Percentiles rank a stretch among this genome's conserved stretches.
Evolutionary conservation across 2,113 vertebrate genomes (phyloP).

Genomic region (Grallaria varia): DNA sequence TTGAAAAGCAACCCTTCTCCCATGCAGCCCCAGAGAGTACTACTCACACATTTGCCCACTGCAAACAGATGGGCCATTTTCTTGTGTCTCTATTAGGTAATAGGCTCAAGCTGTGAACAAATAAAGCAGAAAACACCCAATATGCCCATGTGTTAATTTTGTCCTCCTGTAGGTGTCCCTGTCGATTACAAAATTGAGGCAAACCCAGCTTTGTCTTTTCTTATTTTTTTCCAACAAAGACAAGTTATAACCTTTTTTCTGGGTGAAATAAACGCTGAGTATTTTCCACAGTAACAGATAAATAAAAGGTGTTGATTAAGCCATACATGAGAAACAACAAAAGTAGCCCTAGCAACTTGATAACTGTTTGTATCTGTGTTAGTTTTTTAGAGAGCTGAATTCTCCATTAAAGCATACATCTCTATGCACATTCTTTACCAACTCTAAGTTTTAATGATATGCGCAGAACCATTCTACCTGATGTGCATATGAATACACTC

Average conservation of each 20-base stretch:
- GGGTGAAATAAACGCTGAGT: not conserved
- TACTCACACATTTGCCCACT: conserved; percentile 62
- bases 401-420: not conserved
- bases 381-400: not conserved
- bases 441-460: not conserved
- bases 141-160: conserved; percentile 64
- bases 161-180: conserved; percentile 65
- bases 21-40: conserved; percentile 47
- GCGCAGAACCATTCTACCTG: not conserved
- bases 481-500: not conserved
- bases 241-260: not conserved
- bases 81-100: conserved; percentile 70
- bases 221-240: not conserved
- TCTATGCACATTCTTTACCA: not conserved
- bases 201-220: not conserved
- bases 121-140: conserved; percentile 70
- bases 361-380: not conserved
- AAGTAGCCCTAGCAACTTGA: not conserved
- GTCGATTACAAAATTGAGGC: conserved; percentile 35
- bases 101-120: conserved; percentile 70
- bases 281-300: not conserved
- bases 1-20: conserved; percentile 63
- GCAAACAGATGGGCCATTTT: conserved; percentile 71
- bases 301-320: not conserved
- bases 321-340: not conserved